Evolutionary conservation across 37 sponge, comb jelly and placozoan genomes (phyloP).

Genomic region (Bolinopsis microptera): DNA sequence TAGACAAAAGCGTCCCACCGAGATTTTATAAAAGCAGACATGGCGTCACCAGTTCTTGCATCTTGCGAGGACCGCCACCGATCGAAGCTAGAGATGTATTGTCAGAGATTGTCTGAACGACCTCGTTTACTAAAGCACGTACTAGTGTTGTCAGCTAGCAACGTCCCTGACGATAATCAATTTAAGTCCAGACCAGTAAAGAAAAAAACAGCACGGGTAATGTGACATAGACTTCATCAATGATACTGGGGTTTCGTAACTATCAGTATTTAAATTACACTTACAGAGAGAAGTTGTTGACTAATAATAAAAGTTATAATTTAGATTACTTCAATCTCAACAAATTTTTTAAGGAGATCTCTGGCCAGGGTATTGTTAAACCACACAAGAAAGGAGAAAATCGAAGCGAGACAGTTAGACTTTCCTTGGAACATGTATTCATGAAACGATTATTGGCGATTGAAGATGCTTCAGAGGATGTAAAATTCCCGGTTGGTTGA

Average conservation of each 20-base stretch:
- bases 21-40: not conserved
- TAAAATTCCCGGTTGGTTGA: constrained; percentile 31
- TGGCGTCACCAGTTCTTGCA: not conserved
- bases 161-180: constrained; percentile 44
- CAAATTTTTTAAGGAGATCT: too few species aligned
- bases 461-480: constrained; percentile 42
- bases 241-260: too few species aligned
- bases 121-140: constrained; percentile 43
- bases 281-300: too few species aligned
- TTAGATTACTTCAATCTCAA: too few species aligned
- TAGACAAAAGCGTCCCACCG: too few species aligned
- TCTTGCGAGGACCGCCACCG: not conserved
- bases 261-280: too few species aligned
- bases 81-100: constrained; percentile 28
- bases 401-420: not conserved
- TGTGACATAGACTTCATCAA: too few species aligned
- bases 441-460: not conserved
- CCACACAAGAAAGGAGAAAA: not conserved
- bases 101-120: constrained; percentile 33
- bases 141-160: constrained; percentile 1
- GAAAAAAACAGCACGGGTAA: too few species aligned
- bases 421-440: constrained; percentile 3
- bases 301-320: too few species aligned
- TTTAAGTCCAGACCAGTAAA: constrained; percentile 29
- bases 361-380: too few species aligned